Conservation (phyloP, 2,888 invertebrate species). For the Tetanocera ferruginea region DNA sequence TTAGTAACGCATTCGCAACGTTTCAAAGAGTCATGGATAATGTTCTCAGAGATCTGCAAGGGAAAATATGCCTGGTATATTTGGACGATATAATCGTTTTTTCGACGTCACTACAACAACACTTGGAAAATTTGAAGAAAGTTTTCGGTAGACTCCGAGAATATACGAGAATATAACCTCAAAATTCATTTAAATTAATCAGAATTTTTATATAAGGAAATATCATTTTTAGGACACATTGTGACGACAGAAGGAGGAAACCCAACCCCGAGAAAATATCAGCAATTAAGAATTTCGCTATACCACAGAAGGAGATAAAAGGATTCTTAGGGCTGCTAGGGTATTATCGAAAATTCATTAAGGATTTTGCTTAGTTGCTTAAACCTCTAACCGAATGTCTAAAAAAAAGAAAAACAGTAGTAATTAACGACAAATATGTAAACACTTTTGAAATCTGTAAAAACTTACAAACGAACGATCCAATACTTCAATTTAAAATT, state of each 20-base stretch:
- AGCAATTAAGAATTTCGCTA: conserved; percentile 38
- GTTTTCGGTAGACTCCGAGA: not conserved
- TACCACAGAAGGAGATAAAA: conserved; percentile 39
- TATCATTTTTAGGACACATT: conserved; percentile 12
- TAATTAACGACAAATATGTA: not conserved
- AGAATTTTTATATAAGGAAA: not conserved
- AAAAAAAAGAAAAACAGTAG: not conserved
- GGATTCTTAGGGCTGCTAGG: not conserved
- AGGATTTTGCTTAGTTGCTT: not conserved
- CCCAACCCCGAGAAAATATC: conserved; percentile 37
- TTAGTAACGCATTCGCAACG: conserved; percentile 4
- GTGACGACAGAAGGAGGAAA: not conserved
- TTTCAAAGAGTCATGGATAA: conserved; percentile 27
- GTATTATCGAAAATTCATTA: not conserved
- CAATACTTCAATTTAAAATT: not conserved
- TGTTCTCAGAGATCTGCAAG: not conserved
- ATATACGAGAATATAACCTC: not conserved
- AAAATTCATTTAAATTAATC: not conserved
- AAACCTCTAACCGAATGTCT: not conserved
- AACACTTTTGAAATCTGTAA: not conserved
- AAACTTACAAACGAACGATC: not conserved
- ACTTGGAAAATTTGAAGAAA: not conserved
- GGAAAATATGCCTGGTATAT: conserved; percentile 20
- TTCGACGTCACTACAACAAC: not conserved
- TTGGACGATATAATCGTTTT: conserved; percentile 18